A percentile compares a stretch with the other conserved stretches of the same genome.
Conservation (phyloP, 2,888 invertebrate species). For the Lasioglossum marginatum region DNA sequence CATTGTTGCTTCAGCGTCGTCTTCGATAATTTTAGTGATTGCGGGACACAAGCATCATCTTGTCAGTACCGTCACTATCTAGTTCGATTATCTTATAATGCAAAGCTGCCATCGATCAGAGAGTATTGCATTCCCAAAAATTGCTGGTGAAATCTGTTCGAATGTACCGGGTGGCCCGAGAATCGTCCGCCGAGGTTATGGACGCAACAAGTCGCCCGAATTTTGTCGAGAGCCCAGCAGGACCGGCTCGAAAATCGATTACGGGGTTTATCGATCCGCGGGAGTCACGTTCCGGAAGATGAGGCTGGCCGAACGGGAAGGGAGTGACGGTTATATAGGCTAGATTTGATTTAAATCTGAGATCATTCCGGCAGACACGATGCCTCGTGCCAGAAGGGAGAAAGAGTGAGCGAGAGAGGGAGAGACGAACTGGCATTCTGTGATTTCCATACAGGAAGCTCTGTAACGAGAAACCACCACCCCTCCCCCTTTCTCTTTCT, state of each 20-base stretch:
- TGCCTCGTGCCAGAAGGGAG: conserved; percentile 46
- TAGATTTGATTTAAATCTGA: conserved; percentile 80
- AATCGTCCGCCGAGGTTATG: background rate
- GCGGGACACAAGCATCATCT: background rate
- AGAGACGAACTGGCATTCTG: conserved; percentile 55
- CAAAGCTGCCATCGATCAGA: background rate
- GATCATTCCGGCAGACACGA: conserved; percentile 75
- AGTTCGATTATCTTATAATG: background rate
- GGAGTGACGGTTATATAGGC: conserved; percentile 67
- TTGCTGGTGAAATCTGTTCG: background rate
- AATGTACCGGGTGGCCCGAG: background rate
- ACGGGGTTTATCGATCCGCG: conserved; percentile 51
- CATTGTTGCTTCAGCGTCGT: background rate
- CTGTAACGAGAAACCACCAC: conserved; percentile 82
- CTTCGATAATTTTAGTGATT: background rate
- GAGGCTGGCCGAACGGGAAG: conserved; percentile 40
- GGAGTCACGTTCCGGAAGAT: conserved; percentile 62
- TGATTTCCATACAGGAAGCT: conserved; percentile 84
- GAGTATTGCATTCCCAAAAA: background rate
- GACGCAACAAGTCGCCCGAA: conserved; percentile 32
- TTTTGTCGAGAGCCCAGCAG: background rate
- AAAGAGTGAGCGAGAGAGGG: background rate
- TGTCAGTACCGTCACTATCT: background rate
- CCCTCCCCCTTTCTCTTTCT: conserved; percentile 56
- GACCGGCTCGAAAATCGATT: conserved; percentile 55